A percentile compares a stretch with the other conserved stretches of the same genome.
Conservation (phyloP, 2,888 invertebrate genomes). For the Phengaris alcon region DNA sequence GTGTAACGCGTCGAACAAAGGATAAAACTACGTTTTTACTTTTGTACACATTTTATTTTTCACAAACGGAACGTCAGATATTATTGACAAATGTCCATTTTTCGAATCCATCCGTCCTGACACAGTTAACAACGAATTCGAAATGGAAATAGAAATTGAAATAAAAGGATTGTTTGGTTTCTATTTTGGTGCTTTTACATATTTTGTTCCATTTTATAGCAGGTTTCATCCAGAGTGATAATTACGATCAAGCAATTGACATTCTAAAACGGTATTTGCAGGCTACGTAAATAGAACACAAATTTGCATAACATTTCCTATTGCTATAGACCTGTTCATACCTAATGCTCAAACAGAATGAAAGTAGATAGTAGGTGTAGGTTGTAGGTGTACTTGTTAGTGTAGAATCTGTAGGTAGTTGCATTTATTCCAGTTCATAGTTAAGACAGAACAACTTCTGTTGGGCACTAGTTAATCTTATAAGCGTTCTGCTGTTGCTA, state of each 20-base stretch:
- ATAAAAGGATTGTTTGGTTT: not conserved
- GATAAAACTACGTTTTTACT: constrained; percentile 24
- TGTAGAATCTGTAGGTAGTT: no score
- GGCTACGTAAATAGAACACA: not conserved
- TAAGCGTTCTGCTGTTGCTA: no score
- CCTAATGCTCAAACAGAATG: no score
- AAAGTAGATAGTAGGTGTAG: no score
- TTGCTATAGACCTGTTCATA: no score
- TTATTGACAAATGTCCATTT: constrained; percentile 19
- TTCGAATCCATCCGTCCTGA: constrained; percentile 19
- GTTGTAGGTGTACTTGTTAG: no score
- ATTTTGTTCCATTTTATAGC: not conserved
- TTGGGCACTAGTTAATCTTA: no score
- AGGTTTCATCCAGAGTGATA: not conserved
- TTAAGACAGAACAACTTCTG: no score
- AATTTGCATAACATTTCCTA: no score
- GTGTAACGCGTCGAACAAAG: constrained; percentile 25
- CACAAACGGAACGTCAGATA: constrained; percentile 17
- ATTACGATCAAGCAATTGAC: not conserved
- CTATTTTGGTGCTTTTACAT: not conserved
- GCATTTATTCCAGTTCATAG: no score
- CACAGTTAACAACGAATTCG: constrained; percentile 13
- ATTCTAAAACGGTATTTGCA: not conserved
- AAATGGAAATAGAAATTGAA: constrained; percentile 13
- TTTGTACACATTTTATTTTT: constrained; percentile 23